These are phyloP conservation scores for Bombus impatiens DNA, from an alignment of 1,140 invertebrate species.

Conservation along the genomic window DNA sequence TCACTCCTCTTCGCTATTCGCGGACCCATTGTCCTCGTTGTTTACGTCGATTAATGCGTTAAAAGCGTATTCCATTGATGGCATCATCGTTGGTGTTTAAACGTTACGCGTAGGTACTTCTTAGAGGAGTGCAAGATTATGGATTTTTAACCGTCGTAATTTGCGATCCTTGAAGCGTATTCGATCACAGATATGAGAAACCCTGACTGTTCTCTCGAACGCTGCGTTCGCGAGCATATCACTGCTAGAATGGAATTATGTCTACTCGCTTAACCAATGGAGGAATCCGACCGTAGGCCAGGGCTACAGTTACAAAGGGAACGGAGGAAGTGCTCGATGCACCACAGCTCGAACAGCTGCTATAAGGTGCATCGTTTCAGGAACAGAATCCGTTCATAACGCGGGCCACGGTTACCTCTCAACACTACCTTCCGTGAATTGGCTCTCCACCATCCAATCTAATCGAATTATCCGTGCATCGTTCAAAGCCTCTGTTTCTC, in stretches of 20 bases:
- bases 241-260: slow-evolving; percentile 46
- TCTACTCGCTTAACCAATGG: slow-evolving; percentile 32
- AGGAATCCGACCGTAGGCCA: slow-evolving; percentile 40
- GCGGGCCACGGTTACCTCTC: background rate
- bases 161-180: background rate
- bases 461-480: slow-evolving; percentile 46
- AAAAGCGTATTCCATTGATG: too few species aligned
- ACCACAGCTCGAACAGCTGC: slow-evolving; percentile 15
- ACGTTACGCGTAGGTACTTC: background rate
- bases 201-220: slow-evolving; percentile 42
- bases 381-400: slow-evolving; percentile 33
- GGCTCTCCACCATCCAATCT: slow-evolving; percentile 41
- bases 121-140: background rate
- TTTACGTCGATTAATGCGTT: background rate
- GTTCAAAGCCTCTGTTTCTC: background rate
- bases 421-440: background rate
- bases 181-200: slow-evolving; percentile 22
- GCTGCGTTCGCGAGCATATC: slow-evolving; percentile 55
- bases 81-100: background rate
- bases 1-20: background rate
- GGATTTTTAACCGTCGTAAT: background rate
- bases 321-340: background rate
- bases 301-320: slow-evolving; percentile 36
- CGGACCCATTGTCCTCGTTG: too few species aligned
- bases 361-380: slow-evolving; percentile 35